Base-by-base conservation (phyloP, 2,888 invertebrate genomes). In the Phortica magna region DNA sequence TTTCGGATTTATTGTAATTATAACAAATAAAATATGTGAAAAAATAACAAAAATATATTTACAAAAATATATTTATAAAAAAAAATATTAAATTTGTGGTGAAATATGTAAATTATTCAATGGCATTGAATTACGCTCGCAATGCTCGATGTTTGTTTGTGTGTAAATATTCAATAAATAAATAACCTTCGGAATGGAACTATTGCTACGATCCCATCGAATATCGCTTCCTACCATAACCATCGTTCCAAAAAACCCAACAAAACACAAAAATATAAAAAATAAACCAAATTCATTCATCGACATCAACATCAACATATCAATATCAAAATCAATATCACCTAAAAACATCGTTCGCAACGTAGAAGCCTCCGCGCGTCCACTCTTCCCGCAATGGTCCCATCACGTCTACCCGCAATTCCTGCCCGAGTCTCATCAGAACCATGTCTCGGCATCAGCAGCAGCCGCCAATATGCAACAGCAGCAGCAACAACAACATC, bases 401-500 rank as follows among this genome's bases (percentile, higher is more conserved):
- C 97, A 97, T 93, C 97, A 97, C 94, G 97, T 97, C 91, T 97
- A 97, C 93, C 97, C 97, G 89, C 97, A 97, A 94, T 97, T 97
- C 94, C 95, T 97, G 92, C 97, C 97, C 90, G 96, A 96, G 92
- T 95, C 96, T 93, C 97, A 97, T 93, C 96, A 96, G 89, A 95
- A 94, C 91, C 94, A 95, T 87, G 92, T 92, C 91, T 71, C 93
- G 92, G 87, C 92, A 92, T 89, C 92, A 93, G 88, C 93, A 93
- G 89, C 92, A 92, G 88, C 92, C 91, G 89, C 91, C 92, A 88
- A 83, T 92, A 81, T 83, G 70, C 87, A 89, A 59, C 86, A 79
- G 17, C 81, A 81, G 43, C 79, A 88, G 61, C 87, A 92, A 85
- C 92, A 92, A 0, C 83, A 84, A 14, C 86, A 81, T 43, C 80